These are phyloP conservation scores for Pterocles orientalis DNA, from an alignment of 2,113 vertebrate species.

Conservation along the genomic window DNA sequence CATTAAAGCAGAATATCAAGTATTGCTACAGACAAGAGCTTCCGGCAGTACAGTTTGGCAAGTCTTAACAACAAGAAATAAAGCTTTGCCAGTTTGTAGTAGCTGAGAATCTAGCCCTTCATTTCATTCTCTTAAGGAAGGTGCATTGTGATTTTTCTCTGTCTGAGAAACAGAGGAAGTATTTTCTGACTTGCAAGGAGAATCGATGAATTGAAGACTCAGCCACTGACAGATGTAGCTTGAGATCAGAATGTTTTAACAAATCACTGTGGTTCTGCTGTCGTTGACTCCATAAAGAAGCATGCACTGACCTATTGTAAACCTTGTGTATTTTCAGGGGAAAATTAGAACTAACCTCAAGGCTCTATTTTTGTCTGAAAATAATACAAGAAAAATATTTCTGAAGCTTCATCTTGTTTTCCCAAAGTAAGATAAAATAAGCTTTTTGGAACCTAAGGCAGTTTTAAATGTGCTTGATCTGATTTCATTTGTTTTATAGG, in stretches of 20 bases:
- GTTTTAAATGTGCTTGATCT: not conserved
- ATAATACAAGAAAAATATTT: not conserved
- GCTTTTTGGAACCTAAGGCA: not conserved
- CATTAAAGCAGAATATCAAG: not conserved
- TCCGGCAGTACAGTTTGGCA: not conserved
- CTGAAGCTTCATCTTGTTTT: not conserved
- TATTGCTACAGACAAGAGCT: not conserved
- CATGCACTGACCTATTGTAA: not conserved
- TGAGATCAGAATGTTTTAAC: conserved; percentile 10
- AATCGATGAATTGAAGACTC: not conserved
- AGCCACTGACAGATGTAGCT: not conserved
- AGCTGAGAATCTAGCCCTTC: not conserved
- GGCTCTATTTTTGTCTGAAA: not conserved
- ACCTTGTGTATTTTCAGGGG: not conserved
- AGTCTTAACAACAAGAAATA: not conserved
- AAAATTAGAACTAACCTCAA: not conserved
- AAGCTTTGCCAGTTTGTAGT: not conserved
- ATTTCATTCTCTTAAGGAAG: not conserved
- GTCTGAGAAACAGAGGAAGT: not conserved
- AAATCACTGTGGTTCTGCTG: not conserved
- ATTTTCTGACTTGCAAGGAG: not conserved
- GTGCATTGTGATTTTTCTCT: not conserved
- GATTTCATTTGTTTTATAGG: not conserved
- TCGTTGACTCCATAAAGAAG: not conserved
- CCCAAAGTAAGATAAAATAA: not conserved